phyloP scores from a whole-genome alignment of 53 echinoderm and acorn worm genomes.

The Antedon mediterranea region DNA sequence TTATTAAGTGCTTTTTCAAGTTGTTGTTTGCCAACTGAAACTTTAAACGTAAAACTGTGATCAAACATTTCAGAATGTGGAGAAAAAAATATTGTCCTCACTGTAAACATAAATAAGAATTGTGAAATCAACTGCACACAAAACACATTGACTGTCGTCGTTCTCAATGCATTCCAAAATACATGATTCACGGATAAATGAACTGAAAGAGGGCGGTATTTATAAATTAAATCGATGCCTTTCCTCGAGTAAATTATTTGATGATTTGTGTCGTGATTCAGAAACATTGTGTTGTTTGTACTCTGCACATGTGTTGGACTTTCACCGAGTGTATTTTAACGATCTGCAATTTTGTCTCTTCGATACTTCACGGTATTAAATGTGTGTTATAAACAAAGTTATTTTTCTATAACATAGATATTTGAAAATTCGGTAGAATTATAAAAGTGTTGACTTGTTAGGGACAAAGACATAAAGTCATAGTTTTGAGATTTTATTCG shows the following conservation, averaged over 20 bases:
- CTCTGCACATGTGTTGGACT: background rate
- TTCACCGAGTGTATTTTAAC: background rate
- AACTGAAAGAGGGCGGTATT: background rate
- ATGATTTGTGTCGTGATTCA: background rate
- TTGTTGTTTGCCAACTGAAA: too few species aligned
- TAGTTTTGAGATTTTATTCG: background rate
- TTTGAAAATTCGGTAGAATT: background rate
- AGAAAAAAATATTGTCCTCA: too few species aligned
- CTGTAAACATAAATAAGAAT: too few species aligned
- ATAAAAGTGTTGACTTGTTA: background rate
- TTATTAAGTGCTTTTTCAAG: too few species aligned
- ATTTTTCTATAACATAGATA: background rate
- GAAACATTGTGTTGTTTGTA: background rate
- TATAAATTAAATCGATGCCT: background rate
- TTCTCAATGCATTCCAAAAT: background rate
- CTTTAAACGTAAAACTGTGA: too few species aligned
- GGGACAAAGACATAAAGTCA: background rate
- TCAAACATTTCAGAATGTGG: too few species aligned
- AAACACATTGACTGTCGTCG: background rate
- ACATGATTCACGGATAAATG: background rate
- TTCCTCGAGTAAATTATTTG: background rate
- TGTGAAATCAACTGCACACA: background rate
- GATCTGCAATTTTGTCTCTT: background rate
- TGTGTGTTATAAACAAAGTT: background rate
- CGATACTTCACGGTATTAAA: background rate